Conservation (phyloP, 2,888 invertebrate genomes). For the Tipula unca region DNA sequence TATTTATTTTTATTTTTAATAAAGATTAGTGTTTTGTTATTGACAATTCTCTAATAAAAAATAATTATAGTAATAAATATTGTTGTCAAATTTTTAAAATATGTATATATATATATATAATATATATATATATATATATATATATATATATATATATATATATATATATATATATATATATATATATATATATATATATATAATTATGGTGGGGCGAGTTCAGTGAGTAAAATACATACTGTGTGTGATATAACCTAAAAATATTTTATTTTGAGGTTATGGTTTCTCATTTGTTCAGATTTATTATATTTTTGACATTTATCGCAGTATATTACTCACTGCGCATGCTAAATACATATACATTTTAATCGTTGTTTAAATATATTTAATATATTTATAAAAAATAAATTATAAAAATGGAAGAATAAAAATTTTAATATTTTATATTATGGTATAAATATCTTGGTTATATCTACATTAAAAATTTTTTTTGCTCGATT, state of each 20-base stretch:
- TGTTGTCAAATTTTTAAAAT: background rate
- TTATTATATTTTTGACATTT: background rate
- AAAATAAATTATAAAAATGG: conserved; percentile 8
- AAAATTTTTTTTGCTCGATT: background rate
- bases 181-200: too few relatives aligned
- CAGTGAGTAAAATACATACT: background rate
- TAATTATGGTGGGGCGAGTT: background rate
- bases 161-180: too few relatives aligned
- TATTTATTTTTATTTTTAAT: background rate
- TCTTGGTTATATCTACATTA: background rate
- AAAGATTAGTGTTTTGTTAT: background rate
- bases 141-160: too few relatives aligned
- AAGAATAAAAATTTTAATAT: background rate
- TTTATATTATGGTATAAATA: conserved; percentile 8
- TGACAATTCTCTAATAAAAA: background rate
- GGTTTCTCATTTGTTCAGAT: background rate
- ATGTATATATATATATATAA: background rate
- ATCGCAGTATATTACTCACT: background rate
- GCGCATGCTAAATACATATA: background rate
- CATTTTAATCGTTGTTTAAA: background rate
- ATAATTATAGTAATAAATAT: background rate
- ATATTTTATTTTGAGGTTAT: background rate
- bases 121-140: too few relatives aligned
- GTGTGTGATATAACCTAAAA: background rate
- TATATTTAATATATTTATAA: conserved; percentile 1